Conservation (phyloP, 2,113 vertebrate genomes). For the Hydropotes inermis region DNA sequence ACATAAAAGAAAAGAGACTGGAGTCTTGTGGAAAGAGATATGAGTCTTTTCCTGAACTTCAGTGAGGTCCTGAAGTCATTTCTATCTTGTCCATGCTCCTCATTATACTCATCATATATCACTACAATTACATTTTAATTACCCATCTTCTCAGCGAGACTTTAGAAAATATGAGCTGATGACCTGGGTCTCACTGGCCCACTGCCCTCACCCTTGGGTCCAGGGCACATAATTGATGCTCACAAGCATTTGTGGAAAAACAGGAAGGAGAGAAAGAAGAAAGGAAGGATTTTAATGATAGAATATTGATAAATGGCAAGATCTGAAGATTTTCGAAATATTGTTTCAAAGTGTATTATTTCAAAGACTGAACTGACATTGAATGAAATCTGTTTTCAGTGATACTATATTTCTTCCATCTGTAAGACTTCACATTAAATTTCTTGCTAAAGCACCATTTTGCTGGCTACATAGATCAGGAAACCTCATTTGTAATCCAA, state of each 20-base stretch:
- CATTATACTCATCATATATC: background rate
- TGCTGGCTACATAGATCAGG: background rate
- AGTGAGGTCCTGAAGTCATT: background rate
- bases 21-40: background rate
- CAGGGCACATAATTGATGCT: background rate
- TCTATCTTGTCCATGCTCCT: background rate
- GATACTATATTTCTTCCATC: background rate
- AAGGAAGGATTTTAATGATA: background rate
- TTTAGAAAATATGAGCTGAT: background rate
- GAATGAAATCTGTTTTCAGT: background rate
- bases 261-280: background rate
- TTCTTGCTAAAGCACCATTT: background rate
- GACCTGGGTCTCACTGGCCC: background rate
- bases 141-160: background rate
- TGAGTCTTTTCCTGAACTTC: background rate
- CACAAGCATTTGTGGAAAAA: background rate
- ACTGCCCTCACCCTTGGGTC: background rate
- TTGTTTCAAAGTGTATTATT: background rate
- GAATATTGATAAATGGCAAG: background rate
- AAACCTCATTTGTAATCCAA: constrained; percentile 8
- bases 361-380: background rate
- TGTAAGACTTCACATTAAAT: background rate
- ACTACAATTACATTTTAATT: background rate
- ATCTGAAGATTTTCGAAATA: background rate
- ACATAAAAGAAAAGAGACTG: background rate